These are phyloP conservation scores for Brachyhypopomus occidentalis DNA, from an alignment of 2,113 vertebrate genomes.

Conservation along the genomic window DNA sequence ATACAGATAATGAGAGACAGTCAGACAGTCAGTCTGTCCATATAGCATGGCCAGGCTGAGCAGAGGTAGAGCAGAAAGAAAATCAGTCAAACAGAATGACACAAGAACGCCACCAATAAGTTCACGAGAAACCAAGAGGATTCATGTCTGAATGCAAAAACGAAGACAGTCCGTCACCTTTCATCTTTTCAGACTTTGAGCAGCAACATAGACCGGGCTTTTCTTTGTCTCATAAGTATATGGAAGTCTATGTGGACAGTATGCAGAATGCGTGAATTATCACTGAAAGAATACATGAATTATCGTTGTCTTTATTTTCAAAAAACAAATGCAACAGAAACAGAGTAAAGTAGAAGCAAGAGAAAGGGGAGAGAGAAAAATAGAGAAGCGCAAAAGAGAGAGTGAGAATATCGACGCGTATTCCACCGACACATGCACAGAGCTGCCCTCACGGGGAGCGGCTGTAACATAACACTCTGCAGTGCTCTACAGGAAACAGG, in stretches of 20 bases:
- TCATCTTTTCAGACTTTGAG: not conserved
- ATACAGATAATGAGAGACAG: not conserved
- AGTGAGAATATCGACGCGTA: constrained; percentile 28
- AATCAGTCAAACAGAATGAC: not conserved
- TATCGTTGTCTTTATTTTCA: constrained; percentile 2
- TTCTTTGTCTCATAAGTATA: not conserved
- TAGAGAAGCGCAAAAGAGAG: constrained; percentile 30
- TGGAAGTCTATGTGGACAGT: not conserved
- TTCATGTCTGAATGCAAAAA: not conserved
- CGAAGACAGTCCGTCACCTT: not conserved
- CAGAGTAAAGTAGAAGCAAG: not conserved
- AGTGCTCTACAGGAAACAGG: constrained; percentile 27
- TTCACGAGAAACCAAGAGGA: not conserved
- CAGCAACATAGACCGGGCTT: not conserved
- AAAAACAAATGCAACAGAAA: constrained; percentile 34
- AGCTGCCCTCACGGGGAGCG: constrained; percentile 30
- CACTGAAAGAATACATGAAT: not conserved
- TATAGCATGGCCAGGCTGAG: not conserved
- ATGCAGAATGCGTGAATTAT: not conserved
- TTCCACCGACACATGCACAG: constrained; percentile 32
- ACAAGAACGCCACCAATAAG: not conserved
- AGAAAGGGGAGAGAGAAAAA: not conserved
- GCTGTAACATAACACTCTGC: constrained; percentile 51
- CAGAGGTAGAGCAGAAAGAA: not conserved
- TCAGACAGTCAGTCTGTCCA: not conserved